These are phyloP conservation scores for Calosoma granatense DNA, from an alignment of 1,140 invertebrate species.

Conservation along the genomic window DNA sequence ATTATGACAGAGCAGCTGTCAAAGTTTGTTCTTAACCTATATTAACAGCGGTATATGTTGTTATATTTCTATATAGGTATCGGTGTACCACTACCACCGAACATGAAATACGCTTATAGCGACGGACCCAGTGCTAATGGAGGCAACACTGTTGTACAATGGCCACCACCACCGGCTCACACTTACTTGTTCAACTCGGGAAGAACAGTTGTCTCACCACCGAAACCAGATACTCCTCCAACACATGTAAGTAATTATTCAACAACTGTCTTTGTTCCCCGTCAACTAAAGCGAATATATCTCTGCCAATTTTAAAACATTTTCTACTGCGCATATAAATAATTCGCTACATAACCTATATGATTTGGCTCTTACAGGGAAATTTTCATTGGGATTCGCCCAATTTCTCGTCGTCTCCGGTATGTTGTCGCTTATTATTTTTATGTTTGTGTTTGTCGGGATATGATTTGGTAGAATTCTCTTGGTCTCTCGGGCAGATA, in stretches of 20 bases:
- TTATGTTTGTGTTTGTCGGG: too few relatives aligned
- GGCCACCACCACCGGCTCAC: constrained; percentile 18
- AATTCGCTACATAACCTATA: too few relatives aligned
- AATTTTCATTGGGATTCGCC: background rate
- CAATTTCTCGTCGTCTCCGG: background rate
- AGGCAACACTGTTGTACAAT: constrained; percentile 1
- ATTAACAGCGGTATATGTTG: background rate
- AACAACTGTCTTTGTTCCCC: background rate
- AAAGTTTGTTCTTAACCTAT: background rate
- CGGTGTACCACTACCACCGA: constrained; percentile 10
- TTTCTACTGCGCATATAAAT: background rate
- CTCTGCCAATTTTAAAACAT: background rate
- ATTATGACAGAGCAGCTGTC: background rate
- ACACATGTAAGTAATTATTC: constrained; percentile 30
- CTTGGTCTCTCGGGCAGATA: too few relatives aligned
- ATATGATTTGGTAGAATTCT: too few relatives aligned
- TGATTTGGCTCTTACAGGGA: background rate
- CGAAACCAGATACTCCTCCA: constrained; percentile 36
- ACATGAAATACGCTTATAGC: background rate
- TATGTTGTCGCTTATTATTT: too few relatives aligned
- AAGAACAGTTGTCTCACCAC: constrained; percentile 23
- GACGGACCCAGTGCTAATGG: background rate
- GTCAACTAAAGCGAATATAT: background rate
- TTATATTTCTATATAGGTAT: constrained; percentile 6
- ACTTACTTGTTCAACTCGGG: background rate